Evolutionary conservation across 64 coral and sea anemone genomes (phyloP), one percentile per base, ranked within the genome.

Genomic region (Dendronephthya gigantea): DNA sequence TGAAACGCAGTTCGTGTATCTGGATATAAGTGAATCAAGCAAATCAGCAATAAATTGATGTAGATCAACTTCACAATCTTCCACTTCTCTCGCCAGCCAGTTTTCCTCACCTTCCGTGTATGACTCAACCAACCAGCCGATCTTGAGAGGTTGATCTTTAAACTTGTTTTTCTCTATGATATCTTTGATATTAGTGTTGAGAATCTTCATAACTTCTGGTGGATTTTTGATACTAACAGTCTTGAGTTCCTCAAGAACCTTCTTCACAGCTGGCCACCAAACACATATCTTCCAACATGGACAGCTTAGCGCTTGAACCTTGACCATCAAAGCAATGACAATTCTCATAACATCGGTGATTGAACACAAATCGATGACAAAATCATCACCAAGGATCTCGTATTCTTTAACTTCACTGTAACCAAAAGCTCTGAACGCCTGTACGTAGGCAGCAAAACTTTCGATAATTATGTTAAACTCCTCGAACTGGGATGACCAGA

Each of bases 361-460:
- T 7, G 7, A 13, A 76, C 69, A 76, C 6, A 76, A 38, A 76
- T 76, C 69, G 27, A 70, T 70, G 66, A 70, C 66, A n/a, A 70
- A 70, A 70, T 70, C n/a, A 76, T 6, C 12, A 13, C 69, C 6
- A 34, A 76, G 69, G 16, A 76, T 76, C n/a, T 76, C n/a, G 35
- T 76, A 76, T 29, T 76, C 69, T 29, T 38, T 32, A 6, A 76
- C 17, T 76, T 76, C 69, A 76, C 69, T 76, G n/a, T 76, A 76
- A 27, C 69, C 69, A 76, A 10, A 76, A 16, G 7, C n/a, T 31
- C 69, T 28, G 31, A 76, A 76, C 4, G 69, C 69, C 3, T 6
- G 7, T 35, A 29, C n/a, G 35, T 31, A 76, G 10, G 31, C 69
- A 5, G 2, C n/a, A 30, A 5, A 76, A 16, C 69, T 76, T 6